Base-by-base conservation (phyloP, 2,113 vertebrate genomes). In the Phrynosoma platyrhinos region DNA sequence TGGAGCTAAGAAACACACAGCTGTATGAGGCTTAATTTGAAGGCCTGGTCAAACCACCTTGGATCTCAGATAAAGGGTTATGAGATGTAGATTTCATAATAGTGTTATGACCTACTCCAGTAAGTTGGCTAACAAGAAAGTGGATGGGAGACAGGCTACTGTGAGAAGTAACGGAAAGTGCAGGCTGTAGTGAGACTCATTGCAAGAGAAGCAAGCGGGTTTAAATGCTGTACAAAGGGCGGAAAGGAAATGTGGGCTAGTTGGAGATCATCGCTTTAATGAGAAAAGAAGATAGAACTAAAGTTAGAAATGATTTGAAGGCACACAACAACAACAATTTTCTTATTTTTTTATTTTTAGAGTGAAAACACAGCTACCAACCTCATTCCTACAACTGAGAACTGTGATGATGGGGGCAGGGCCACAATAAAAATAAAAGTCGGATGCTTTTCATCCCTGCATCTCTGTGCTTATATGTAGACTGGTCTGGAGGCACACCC, bases 71-170 rank as follows among this genome's bases (percentile, higher is more conserved):
- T 52, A 90, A 87, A 42, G 76, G 36, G 82, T 77, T 83, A 85
- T 83, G 79, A 81, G 87, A 20, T 58, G 25, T 12, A 78, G 69
- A n/a, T 23, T 5, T 90, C 40, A 10, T 25, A 71, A 55, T 84
- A 40, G 21, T 47, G 64, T 27, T 32, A 25, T 58, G 72, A 81
- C 58, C 64, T 82, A 30, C 69, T 69, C 58, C 36, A 78, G 32
- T n/a, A 64, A 76, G 75, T 9, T 36, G 82, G 55, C 75, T 0
- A 0, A 40, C 40, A 42, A 69, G 2, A 12, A 0, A 0, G 75
- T 62, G 64, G 69, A 77, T 13, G 9, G 47, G 58, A 27, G 40
- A 1, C 58, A 68, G 25, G 30, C 69, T 36, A 12, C 79, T 18
- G 27, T 68, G 12, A 68, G 21, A 66, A 20, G 53, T 69, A 69